A percentile compares a stretch with the other conserved stretches of the same genome.
phyloP scores from a whole-genome alignment of 2,888 invertebrate species.

The Poecilus cupreus region DNA sequence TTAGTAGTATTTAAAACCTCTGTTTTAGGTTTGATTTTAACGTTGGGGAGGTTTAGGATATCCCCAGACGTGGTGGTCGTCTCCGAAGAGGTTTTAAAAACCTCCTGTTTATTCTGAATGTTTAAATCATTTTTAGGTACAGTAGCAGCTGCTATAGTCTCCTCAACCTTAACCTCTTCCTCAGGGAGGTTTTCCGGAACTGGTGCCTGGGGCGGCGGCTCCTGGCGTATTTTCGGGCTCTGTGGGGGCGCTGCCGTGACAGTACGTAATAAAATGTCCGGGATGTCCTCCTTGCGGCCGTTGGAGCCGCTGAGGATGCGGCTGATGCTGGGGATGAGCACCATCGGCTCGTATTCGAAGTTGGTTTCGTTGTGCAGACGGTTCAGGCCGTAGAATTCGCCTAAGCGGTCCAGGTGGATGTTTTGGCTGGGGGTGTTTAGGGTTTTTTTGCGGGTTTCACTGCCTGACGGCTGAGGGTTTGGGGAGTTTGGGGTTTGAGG shows the following conservation, averaged over 20 bases:
- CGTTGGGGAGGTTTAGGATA: slow-evolving; percentile 78
- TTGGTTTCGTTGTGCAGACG: slow-evolving; percentile 69
- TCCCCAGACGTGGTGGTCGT: slow-evolving; percentile 71
- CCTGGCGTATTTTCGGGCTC: not conserved
- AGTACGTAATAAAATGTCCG: slow-evolving; percentile 83
- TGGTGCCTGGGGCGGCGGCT: not conserved
- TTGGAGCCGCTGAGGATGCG: slow-evolving; percentile 90
- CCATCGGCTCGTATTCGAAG: slow-evolving; percentile 70
- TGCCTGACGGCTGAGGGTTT: not conserved
- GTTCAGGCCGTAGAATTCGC: slow-evolving; percentile 70
- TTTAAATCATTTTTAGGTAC: no score
- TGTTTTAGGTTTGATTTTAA: slow-evolving; percentile 70
- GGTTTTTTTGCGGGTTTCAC: slow-evolving; percentile 76
- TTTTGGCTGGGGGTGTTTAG: slow-evolving; percentile 85
- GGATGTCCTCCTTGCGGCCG: slow-evolving; percentile 87
- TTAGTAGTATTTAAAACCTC: slow-evolving; percentile 69
- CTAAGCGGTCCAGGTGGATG: slow-evolving; percentile 70
- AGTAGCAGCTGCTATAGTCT: slow-evolving; percentile 3
- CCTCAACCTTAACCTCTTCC: not conserved
- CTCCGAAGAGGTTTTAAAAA: slow-evolving; percentile 62
- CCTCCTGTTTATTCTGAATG: slow-evolving; percentile 59
- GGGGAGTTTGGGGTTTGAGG: no score
- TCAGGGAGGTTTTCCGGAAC: not conserved
- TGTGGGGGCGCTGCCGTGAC: slow-evolving; percentile 76
- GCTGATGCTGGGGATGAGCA: slow-evolving; percentile 84